phyloP scores from a whole-genome alignment of 2,888 invertebrate species.

The Latrodectus hesperus region DNA sequence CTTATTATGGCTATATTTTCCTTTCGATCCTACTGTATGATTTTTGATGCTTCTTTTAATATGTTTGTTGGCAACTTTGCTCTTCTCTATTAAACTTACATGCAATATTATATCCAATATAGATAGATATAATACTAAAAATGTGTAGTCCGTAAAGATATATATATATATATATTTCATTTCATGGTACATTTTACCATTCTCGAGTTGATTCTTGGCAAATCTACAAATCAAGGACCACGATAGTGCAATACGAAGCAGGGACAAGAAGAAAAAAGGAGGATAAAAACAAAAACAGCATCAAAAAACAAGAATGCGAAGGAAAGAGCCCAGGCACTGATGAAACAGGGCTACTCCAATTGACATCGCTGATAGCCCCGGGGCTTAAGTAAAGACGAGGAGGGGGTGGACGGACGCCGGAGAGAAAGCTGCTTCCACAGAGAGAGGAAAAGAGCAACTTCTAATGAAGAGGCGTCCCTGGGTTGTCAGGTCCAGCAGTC shows the following conservation, averaged over 20 bases:
- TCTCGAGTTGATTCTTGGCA: no score
- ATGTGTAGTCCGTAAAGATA: no score
- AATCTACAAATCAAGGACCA: no score
- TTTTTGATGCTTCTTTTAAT: no score
- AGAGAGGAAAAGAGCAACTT: constrained; percentile 31
- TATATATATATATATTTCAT: no score
- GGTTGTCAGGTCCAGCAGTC: constrained; percentile 66
- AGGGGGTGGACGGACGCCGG: background rate
- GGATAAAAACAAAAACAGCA: background rate
- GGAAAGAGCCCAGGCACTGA: constrained; percentile 21
- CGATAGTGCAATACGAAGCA: background rate
- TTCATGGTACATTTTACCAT: no score
- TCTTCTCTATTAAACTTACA: no score
- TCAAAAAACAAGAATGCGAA: constrained; percentile 1
- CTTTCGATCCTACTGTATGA: no score
- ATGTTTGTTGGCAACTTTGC: no score
- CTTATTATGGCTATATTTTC: no score
- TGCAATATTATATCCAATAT: no score
- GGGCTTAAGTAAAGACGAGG: constrained; percentile 57
- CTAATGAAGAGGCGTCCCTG: constrained; percentile 63
- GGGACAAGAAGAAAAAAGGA: constrained; percentile 17
- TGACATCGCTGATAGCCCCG: constrained; percentile 59
- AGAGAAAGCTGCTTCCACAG: constrained; percentile 9
- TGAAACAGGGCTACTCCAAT: constrained; percentile 57
- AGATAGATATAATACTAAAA: no score